Base-by-base conservation (phyloP, 2,888 invertebrate species). In the Caenorhabditis afra region DNA sequence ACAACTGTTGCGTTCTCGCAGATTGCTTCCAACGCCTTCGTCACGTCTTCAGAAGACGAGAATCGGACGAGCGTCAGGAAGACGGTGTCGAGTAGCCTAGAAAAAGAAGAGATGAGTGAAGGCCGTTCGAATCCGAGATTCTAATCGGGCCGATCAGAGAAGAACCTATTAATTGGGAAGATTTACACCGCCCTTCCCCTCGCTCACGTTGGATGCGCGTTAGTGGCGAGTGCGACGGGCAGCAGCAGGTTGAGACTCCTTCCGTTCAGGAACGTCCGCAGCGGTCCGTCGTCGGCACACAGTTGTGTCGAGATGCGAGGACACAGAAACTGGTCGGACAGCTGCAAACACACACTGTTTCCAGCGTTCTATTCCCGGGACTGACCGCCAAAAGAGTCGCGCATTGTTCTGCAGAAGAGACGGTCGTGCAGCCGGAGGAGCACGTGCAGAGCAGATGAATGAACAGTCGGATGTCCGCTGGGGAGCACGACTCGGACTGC, bases 321-420 rank as follows among this genome's bases (percentile, higher is more conserved):
- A 61, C 88, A 88, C 2, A 87, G 74, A 59, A 87, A 88, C 47
- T 83, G 85, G 64, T 88, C 88, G n/a, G 87, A 82, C 14, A 88
- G 61, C 88, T 88, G 78, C 20, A 86, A 77, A 41, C 41, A 41
- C 29, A 16, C 47, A 2, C n/a, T 1, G 1, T 18, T 5, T 20
- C 1, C 16, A 37, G n/a, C 10, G 4, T 16, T 37, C 3, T 29
- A 58, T 70, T 11, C 29, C 47, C 8, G 16, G 39, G 7, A 52
- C 55, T 53, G 16, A 87, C 87, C 75, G 85, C 73, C 5, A 87
- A 57, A 10, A 87, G 50, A 1, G 81, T 77, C 4, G 81, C 79
- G 47, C 86, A 85, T 20, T 81, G 81, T 52, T 82, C 76, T 1
- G 81, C 82, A 10, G 70, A 57, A 4, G 67, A 39, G 4, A 87